Conservation (phyloP, 1,140 invertebrate species). For the Saxidomus purpurata region DNA sequence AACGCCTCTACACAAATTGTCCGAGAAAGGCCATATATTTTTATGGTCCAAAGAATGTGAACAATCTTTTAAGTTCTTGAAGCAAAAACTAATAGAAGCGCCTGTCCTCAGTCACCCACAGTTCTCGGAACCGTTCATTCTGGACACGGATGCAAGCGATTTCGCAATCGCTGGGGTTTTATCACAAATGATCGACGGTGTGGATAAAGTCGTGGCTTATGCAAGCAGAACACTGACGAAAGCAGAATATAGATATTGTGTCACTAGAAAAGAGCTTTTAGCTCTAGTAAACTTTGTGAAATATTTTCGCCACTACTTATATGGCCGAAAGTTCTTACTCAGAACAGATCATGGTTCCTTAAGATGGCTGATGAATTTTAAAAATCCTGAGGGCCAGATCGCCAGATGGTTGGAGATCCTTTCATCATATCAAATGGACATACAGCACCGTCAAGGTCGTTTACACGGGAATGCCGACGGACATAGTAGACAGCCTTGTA, state of each 20-base stretch:
- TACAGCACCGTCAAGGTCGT: slow-evolving; percentile 70
- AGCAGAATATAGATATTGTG: slow-evolving; percentile 86
- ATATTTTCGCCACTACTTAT: background rate
- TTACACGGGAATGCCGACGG: slow-evolving; percentile 77
- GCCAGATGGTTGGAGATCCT: slow-evolving; percentile 76
- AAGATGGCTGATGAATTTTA: slow-evolving; percentile 35
- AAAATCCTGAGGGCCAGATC: too few species aligned
- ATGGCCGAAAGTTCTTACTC: background rate
- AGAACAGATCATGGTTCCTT: slow-evolving; percentile 25
- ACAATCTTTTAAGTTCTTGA: slow-evolving; percentile 70
- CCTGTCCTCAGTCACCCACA: slow-evolving; percentile 1
- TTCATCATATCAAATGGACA: slow-evolving; percentile 72
- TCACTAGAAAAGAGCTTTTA: slow-evolving; percentile 70
- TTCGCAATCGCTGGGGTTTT: slow-evolving; percentile 60
- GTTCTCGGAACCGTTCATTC: background rate
- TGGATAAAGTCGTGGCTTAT: slow-evolving; percentile 86
- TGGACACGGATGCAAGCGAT: slow-evolving; percentile 66
- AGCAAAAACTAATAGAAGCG: slow-evolving; percentile 20
- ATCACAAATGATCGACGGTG: slow-evolving; percentile 63
- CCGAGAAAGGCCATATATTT: slow-evolving; percentile 63
- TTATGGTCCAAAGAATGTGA: slow-evolving; percentile 67
- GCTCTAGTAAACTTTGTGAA: slow-evolving; percentile 62
- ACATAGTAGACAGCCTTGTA: slow-evolving; percentile 63
- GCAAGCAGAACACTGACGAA: slow-evolving; percentile 84
- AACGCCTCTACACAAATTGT: slow-evolving; percentile 62